Percentiles rank a stretch among this genome's conserved stretches.
These are phyloP conservation scores for Dipodomys spectabilis DNA, from an alignment of 2,113 vertebrate species.

Conservation along the genomic window DNA sequence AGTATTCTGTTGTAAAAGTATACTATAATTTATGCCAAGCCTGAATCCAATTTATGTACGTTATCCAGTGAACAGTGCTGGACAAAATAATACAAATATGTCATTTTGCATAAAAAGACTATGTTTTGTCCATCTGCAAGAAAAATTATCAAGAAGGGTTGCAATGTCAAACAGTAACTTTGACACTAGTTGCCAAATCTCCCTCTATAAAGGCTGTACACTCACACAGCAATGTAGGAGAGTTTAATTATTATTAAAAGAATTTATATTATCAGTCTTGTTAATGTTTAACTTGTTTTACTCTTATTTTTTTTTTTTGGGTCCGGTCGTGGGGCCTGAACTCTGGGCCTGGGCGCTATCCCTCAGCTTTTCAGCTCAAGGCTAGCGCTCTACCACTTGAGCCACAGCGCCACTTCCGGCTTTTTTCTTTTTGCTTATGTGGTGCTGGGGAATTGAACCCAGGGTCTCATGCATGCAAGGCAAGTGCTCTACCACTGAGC, in stretches of 20 bases:
- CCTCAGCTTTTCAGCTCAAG: no score
- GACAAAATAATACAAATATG: neutral
- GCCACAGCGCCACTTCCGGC: no score
- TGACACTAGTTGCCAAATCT: neutral
- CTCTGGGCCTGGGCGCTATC: no score
- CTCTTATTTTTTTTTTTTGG: no score
- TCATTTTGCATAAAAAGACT: neutral
- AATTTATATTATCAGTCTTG: neutral
- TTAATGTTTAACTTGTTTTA: neutral
- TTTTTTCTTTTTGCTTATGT: no score
- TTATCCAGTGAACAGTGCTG: neutral
- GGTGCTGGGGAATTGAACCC: no score
- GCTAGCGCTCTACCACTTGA: no score
- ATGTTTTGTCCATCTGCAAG: neutral
- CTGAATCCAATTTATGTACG: neutral
- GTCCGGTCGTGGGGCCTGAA: no score
- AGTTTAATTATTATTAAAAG: neutral
- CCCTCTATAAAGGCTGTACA: neutral
- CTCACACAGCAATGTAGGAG: neutral
- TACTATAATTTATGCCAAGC: neutral
- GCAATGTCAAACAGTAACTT: neutral
- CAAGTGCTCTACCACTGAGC: no score
- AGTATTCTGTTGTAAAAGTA: constrained; percentile 38
- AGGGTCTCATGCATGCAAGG: no score
- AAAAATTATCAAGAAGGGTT: neutral